These are phyloP conservation scores for Leptoclinus maculatus DNA, from an alignment of 2,797 vertebrate genomes.

Conservation along the genomic window DNA sequence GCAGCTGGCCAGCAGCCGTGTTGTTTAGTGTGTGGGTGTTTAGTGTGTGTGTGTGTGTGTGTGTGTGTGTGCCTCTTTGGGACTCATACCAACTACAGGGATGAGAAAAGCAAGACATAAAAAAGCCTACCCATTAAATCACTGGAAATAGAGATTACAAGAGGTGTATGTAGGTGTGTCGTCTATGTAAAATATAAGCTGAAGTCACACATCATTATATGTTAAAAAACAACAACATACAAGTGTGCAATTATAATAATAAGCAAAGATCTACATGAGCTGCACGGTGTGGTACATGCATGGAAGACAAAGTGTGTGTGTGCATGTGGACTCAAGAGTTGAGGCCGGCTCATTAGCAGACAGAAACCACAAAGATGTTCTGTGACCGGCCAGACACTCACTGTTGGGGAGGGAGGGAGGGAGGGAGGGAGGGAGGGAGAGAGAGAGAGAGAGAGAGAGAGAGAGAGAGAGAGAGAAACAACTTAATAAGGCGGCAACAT, in stretches of 20 bases:
- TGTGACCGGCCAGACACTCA: slow-evolving; percentile 57
- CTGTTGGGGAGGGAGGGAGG: slow-evolving; percentile 27
- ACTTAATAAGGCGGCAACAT: slow-evolving; percentile 77
- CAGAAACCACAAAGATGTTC: slow-evolving; percentile 69
- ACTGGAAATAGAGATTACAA: slow-evolving; percentile 17
- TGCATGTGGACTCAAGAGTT: slow-evolving; percentile 17
- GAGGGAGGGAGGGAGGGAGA: neutral
- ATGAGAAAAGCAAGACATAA: slow-evolving; percentile 12
- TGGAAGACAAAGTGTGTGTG: neutral
- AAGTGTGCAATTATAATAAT: slow-evolving; percentile 2
- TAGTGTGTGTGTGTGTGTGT: neutral
- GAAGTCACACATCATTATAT: neutral
- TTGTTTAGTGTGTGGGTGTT: neutral
- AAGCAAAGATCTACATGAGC: slow-evolving; percentile 14
- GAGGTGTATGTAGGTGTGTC: neutral
- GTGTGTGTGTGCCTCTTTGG: neutral
- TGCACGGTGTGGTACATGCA: slow-evolving; percentile 22
- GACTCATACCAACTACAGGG: neutral
- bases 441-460: slow-evolving; percentile 6
- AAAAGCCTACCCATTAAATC: slow-evolving; percentile 26
- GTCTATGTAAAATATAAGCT: slow-evolving; percentile 3
- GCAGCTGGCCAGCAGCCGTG: slow-evolving; percentile 40
- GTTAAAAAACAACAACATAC: neutral
- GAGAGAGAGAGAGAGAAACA: slow-evolving; percentile 37
- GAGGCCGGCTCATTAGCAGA: slow-evolving; percentile 75